Evolutionary conservation across 1,140 invertebrate genomes (phyloP).

Genomic region (Tetranychus urticae): DNA sequence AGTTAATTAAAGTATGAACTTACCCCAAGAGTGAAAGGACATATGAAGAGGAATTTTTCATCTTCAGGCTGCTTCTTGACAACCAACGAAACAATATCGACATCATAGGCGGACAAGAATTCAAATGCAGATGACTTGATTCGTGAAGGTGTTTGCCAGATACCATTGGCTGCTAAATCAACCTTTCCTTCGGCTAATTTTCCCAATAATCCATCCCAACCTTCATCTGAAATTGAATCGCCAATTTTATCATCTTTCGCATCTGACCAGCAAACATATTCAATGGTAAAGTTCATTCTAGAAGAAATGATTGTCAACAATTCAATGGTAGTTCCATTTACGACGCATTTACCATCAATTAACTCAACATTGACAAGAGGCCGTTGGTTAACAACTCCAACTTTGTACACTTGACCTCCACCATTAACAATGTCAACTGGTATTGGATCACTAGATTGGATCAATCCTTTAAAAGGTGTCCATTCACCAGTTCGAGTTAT

Average conservation of each 20-base stretch:
- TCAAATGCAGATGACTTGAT: constrained; percentile 48
- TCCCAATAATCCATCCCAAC: constrained; percentile 19
- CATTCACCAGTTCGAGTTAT: constrained; percentile 7
- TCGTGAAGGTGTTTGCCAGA: constrained; percentile 36
- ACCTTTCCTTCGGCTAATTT: constrained; percentile 23
- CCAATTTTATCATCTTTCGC: constrained; percentile 9
- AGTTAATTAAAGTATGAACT: constrained; percentile 2
- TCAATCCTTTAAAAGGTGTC: constrained; percentile 10
- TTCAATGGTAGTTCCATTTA: constrained; percentile 28
- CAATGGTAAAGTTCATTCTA: constrained; percentile 48
- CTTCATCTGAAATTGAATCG: constrained; percentile 4
- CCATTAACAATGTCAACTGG: constrained; percentile 8
- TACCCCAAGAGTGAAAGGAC: constrained; percentile 42
- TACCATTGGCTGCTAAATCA: constrained; percentile 42
- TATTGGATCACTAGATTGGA: constrained; percentile 4
- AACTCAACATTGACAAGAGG: constrained; percentile 10
- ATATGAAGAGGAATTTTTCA: constrained; percentile 43
- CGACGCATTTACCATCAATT: constrained; percentile 1
- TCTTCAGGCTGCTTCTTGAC: constrained; percentile 46
- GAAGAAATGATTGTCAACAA: constrained; percentile 45
- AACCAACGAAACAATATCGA: constrained; percentile 46
- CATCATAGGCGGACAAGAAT: constrained; percentile 32
- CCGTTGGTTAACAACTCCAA: constrained; percentile 12
- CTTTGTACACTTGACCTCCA: constrained; percentile 9
- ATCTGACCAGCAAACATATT: constrained; percentile 9